phyloP scores from a whole-genome alignment of 2,888 invertebrate species.

The Microplitis manilae region DNA sequence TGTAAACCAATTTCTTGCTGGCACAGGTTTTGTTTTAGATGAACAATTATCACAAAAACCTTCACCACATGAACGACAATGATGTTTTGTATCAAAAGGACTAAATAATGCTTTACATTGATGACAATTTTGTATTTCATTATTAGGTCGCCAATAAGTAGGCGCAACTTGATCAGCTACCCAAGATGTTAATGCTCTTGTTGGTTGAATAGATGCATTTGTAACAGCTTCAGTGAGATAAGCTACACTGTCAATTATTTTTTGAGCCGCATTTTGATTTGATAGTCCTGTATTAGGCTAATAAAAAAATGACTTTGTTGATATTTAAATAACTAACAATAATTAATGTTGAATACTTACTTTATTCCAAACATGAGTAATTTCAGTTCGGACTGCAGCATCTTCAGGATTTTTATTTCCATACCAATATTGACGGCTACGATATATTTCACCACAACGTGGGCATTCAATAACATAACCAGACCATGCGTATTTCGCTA shows the following conservation, averaged over 20 bases:
- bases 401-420: constrained; percentile 84
- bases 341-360: constrained; percentile 59
- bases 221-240: constrained; percentile 78
- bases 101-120: constrained; percentile 77
- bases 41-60: constrained; percentile 86
- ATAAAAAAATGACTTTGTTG: constrained; percentile 3
- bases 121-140: constrained; percentile 80
- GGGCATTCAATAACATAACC: constrained; percentile 85
- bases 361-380: constrained; percentile 75
- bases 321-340: constrained; percentile 12
- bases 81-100: constrained; percentile 77
- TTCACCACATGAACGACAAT: constrained; percentile 85
- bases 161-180: constrained; percentile 86
- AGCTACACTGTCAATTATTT: constrained; percentile 78
- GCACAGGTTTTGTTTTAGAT: constrained; percentile 78
- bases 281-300: constrained; percentile 57
- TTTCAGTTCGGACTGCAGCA: constrained; percentile 76
- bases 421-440: constrained; percentile 86
- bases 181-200: constrained; percentile 80
- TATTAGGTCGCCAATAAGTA: constrained; percentile 85
- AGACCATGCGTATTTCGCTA: constrained; percentile 84
- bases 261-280: constrained; percentile 77
- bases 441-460: constrained; percentile 81
- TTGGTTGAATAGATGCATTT: constrained; percentile 81
- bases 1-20: constrained; percentile 80